Evolutionary conservation across 2,113 vertebrate genomes (phyloP), one percentile per base, ranked within the genome.

Genomic region (Rhinolophus sinicus): DNA sequence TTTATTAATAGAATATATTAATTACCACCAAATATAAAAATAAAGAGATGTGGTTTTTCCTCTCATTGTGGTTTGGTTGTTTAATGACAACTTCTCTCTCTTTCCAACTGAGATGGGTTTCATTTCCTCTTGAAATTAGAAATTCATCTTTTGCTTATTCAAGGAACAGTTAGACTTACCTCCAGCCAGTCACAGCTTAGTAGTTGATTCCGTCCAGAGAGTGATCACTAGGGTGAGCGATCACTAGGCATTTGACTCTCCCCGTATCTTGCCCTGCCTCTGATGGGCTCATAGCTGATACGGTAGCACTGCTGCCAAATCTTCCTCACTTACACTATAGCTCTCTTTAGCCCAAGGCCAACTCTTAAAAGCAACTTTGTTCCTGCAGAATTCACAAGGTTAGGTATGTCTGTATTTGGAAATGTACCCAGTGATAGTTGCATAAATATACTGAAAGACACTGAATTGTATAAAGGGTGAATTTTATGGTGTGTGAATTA

Each of bases 81-180:
- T 95, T 67, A 77, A 16, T 77, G 47, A 62, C 33, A 90, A 33
- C 70, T 69, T 93, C 40, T 76, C 44, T 76, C 44, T 15, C 67
- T 96, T 96, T 78, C 28, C 24, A 65, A 47, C 24, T 58, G 54
- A 85, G 38, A 77, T 73, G 33, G 18, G 24, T 87, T 96, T 93
- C 10, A 26, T 0, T 92, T 80, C 72, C 26, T 94, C 28, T 82
- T 91, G 26, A 69, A 52, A 77, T 86, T 93, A 58, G 21, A 86
- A 44, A 47, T 83, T 38, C 16, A 78, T 0, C 94, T 88, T 92
- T 85, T 80, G 13, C 35, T 82, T 95, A 75, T 38, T 90, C 44
- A 60, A 30, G 54, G 93, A 77, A 24, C 40, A 83, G 47, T 94
- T 84, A 82, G 44, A 80, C 5, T 65, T 78, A 44, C 21, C 56